phyloP scores from a whole-genome alignment of 1,140 invertebrate species.

The Acromyrmex charruanus region DNA sequence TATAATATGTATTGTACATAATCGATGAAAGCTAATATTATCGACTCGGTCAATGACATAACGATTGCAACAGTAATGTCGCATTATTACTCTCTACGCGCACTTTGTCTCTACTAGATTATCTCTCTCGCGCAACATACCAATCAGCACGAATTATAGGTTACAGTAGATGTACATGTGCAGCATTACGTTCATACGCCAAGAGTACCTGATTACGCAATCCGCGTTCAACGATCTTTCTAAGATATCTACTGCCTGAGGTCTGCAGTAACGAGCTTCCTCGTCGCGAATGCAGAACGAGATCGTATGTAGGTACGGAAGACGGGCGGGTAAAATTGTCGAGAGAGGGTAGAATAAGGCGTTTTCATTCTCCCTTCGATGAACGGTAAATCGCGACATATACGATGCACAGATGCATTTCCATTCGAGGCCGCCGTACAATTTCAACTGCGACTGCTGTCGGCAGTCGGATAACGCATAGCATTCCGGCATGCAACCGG shows the following conservation, averaged over 20 bases:
- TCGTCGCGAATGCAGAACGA: conserved; percentile 7
- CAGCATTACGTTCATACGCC: conserved; percentile 3
- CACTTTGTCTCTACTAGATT: neutral
- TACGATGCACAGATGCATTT: conserved; percentile 63
- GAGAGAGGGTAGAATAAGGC: neutral
- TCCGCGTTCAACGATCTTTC: conserved; percentile 57
- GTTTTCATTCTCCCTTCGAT: conserved; percentile 64
- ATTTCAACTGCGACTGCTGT: conserved; percentile 68
- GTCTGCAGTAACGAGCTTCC: conserved; percentile 61
- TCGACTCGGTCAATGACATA: neutral
- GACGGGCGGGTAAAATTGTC: neutral
- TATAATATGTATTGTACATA: no score
- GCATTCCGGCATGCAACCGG: conserved; percentile 68
- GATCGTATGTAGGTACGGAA: neutral
- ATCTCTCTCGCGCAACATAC: conserved; percentile 15
- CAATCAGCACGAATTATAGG: conserved; percentile 22
- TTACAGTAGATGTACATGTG: neutral
- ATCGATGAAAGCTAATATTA: neutral
- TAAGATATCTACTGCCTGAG: conserved; percentile 56
- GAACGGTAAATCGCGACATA: conserved; percentile 67
- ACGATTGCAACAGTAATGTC: neutral
- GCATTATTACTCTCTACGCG: neutral
- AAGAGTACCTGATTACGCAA: conserved; percentile 57
- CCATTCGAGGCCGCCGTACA: conserved; percentile 57
- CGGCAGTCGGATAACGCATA: conserved; percentile 69